Evolutionary conservation across 2,797 vertebrate genomes (phyloP), one percentile per base, ranked within the genome.

Genomic region (Etheostoma perlongum): DNA sequence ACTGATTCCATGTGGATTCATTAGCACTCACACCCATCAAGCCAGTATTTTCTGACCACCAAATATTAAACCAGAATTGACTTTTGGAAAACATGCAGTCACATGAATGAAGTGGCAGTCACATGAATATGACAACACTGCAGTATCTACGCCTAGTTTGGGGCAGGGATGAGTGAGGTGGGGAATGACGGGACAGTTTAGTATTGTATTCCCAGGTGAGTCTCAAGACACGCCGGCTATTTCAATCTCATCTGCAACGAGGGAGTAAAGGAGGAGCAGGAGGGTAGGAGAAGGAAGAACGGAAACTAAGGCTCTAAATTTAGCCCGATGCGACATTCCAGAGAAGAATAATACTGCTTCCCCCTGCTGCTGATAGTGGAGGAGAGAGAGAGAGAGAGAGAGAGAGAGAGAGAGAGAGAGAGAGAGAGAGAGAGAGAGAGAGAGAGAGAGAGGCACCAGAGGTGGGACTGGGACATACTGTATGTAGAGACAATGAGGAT

Each of bases 291-390:
- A 76, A 89, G 86, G 85, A 92, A 72, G 79, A 89, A 90, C 81
- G 91, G 91, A 94, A 94, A 93, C 88, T 74, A 54, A 83, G 67
- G 72, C 74, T 91, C 91, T 95, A 94, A 91, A 93, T 92, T 94
- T 94, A 95, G 92, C 76, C 73, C 10, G 57, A 90, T 92, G 90
- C 87, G 85, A 94, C 92, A 94, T 94, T 95, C 93, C 93, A 90
- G 82, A 89, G 91, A 84, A 90, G 88, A 93, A 92, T 88, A 91
- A 89, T 90, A 82, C 87, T 44, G 82, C 88, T 91, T 93, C 87
- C 89, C 91, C 79, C 62, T 72, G 64, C 49, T 64, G 76, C 81
- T 65, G 80, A 63, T 30, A 11, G 53, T 42, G 72, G 60, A 67
- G 79, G 73, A 70, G n/a, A 62, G 74, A 86, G 30, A 49, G 79